Evolutionary conservation across 2,888 invertebrate species (phyloP), one percentile per base, ranked within the genome.

Genomic region (Athalia cordata): DNA sequence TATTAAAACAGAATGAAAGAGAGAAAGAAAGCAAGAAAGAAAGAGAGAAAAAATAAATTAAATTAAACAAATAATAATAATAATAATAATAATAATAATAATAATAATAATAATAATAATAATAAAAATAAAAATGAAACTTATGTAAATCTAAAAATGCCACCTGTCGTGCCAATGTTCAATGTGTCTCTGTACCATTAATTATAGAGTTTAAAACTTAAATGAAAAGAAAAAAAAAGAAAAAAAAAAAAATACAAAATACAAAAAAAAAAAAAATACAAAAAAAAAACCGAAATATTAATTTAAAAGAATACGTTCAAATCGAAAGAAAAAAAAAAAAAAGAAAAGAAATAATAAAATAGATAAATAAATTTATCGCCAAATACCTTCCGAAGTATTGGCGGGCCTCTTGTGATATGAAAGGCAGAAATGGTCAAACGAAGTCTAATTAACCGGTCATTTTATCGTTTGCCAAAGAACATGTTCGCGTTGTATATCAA

Each of bases 81-180:
- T 55, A 55, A 55, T 55, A 55, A 55, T 55, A 62, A 29, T 29
- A 29, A 29, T 29, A 29, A 29, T 29, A 29, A 29, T 29, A 29
- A 29, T 29, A 62, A n/a, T 47, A 64, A 64, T 64, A 64, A 55
- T 55, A 55, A 55, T 55, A 55, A 55, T 55, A 62, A 29, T 29
- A 29, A 29, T 29, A 29, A 29, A 1, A 29, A 29, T 29, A 29
- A 29, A 45, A 62, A n/a, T 70, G 75, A 75, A 75, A 75, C 75
- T 75, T 75, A 75, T 75, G 75, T 75, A 75, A 89, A 89, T 89
- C 88, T 89, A 89, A 89, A 89, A 89, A 89, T 89, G 90, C 90
- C 90, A 90, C 90, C 89, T 89, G 89, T 89, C 90, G 90, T 90
- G 90, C 90, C 89, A 90, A 90, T 90, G 90, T 89, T 89, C 89